phyloP scores from a whole-genome alignment of 2,888 invertebrate species.

The Alviniconcha strummeri region DNA sequence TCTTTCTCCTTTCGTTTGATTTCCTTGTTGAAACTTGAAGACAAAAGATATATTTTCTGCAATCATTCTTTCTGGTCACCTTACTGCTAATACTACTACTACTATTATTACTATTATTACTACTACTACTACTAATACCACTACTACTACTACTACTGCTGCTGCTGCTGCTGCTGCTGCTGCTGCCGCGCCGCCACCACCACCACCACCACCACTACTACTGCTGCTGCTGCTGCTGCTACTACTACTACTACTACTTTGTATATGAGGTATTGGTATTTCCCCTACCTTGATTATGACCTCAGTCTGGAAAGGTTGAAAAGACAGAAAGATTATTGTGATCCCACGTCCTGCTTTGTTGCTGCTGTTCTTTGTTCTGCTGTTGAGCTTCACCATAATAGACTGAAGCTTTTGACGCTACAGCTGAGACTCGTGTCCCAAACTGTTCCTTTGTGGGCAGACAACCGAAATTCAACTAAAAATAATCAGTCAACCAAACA shows the following conservation, averaged over 20 bases:
- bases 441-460: no score
- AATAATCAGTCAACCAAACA: no score
- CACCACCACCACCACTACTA: slow-evolving; percentile 24
- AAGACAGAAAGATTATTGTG: no score
- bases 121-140: background rate
- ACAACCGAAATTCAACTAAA: no score
- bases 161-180: slow-evolving; percentile 26
- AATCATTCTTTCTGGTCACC: background rate
- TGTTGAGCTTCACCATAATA: no score
- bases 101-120: background rate
- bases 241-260: slow-evolving; percentile 29
- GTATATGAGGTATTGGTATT: background rate
- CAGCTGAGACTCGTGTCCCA: no score
- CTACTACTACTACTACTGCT: slow-evolving; percentile 26
- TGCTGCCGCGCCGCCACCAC: background rate
- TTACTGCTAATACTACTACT: background rate
- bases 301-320: no score
- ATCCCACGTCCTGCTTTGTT: no score
- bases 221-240: background rate
- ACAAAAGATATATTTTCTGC: background rate
- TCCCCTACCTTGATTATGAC: no score
- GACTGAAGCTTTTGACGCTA: no score
- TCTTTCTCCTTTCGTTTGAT: no score
- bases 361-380: no score
- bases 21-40: background rate